Conservation (phyloP, 2,113 vertebrate genomes). For the Zosterops lateralis region DNA sequence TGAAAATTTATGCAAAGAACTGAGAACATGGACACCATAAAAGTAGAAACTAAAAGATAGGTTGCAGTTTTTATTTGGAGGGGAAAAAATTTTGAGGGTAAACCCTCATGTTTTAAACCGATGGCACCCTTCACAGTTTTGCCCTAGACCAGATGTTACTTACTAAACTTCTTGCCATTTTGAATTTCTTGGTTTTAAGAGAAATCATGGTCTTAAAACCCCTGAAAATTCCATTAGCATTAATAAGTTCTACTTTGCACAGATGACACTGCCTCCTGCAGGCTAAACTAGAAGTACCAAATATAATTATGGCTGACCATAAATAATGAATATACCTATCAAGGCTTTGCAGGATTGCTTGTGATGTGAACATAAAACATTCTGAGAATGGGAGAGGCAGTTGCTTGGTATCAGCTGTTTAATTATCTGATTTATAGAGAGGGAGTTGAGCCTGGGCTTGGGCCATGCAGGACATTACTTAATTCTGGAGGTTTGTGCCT, state of each 20-base stretch:
- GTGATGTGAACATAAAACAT: background rate
- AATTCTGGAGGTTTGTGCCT: background rate
- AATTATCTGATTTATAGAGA: background rate
- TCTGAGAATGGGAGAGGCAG: background rate
- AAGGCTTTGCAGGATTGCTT: background rate
- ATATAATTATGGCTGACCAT: constrained; percentile 25
- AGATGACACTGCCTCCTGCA: constrained; percentile 45
- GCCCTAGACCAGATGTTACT: background rate
- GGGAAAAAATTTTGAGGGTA: background rate
- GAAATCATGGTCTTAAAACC: background rate
- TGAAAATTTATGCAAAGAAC: background rate
- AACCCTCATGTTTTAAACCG: background rate
- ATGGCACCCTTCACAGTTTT: background rate
- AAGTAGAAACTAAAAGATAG: background rate
- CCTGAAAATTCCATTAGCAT: background rate
- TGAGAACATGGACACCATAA: background rate
- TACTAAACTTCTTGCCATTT: background rate
- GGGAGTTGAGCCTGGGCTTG: background rate
- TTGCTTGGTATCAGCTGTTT: background rate
- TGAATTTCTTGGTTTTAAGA: background rate
- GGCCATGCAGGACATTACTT: background rate
- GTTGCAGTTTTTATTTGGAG: background rate
- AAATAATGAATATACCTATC: constrained; percentile 50
- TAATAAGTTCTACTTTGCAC: background rate
- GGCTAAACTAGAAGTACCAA: background rate